Percentiles rank a stretch among this genome's conserved stretches.
Evolutionary conservation across 2,797 vertebrate species (phyloP).

Genomic region (Glyptemys insculpta): DNA sequence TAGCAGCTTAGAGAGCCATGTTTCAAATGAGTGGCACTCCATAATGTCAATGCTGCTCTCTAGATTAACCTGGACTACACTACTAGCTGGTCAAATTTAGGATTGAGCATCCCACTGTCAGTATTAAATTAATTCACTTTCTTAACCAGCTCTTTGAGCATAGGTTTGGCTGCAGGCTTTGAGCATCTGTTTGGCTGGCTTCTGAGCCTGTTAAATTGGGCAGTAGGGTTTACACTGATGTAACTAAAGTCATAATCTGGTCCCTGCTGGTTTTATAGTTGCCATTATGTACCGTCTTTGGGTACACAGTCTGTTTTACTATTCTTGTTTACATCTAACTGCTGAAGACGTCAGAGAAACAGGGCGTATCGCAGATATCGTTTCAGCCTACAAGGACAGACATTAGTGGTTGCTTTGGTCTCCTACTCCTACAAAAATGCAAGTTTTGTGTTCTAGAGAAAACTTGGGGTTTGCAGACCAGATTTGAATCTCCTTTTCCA

Average conservation of each 20-base stretch:
- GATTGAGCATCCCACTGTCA: background rate
- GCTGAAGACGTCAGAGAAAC: background rate
- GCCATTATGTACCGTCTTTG: background rate
- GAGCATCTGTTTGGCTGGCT: background rate
- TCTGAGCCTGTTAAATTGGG: background rate
- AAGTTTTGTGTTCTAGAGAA: background rate
- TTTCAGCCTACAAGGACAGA: too few relatives aligned
- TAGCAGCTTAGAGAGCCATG: background rate
- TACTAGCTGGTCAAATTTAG: background rate
- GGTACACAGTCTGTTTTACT: background rate
- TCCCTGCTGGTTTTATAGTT: background rate
- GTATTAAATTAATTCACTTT: too few relatives aligned
- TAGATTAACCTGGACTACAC: background rate
- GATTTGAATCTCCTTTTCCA: background rate
- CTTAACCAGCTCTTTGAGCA: accelerated
- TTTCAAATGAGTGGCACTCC: background rate
- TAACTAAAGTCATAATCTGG: too few relatives aligned
- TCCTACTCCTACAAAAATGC: background rate
- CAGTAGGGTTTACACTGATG: background rate
- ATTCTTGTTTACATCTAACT: too few relatives aligned
- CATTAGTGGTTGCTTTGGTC: too few relatives aligned
- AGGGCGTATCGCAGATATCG: background rate
- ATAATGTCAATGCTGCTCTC: background rate
- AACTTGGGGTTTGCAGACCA: background rate
- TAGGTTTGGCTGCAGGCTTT: background rate